Percentiles rank a stretch among this genome's conserved stretches.
Conservation (phyloP, 2,113 vertebrate genomes). For the Amphiprion percula region DNA sequence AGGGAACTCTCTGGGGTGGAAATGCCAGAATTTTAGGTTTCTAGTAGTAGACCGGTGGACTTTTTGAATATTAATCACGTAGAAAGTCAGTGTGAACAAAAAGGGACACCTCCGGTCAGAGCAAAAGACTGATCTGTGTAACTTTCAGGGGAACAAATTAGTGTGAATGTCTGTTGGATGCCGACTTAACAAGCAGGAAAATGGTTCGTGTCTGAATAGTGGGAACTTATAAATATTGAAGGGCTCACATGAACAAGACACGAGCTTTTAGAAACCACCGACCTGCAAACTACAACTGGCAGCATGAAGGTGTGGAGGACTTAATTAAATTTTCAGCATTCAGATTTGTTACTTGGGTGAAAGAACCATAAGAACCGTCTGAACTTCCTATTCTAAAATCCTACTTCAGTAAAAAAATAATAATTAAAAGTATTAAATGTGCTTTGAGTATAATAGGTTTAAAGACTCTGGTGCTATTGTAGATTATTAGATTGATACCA, state of each 20-base stretch:
- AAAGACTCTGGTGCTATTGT: too few species aligned
- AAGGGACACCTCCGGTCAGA: not conserved
- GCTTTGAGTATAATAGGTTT: too few species aligned
- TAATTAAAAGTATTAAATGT: too few species aligned
- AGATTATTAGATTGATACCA: too few species aligned
- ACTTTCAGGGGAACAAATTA: not conserved
- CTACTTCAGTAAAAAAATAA: too few species aligned
- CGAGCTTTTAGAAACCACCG: not conserved
- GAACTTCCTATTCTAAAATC: too few species aligned
- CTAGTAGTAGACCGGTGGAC: not conserved
- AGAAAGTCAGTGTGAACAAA: not conserved
- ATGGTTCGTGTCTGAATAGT: not conserved
- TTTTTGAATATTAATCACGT: conserved; percentile 11
- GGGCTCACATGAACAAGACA: not conserved
- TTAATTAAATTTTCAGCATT: not conserved
- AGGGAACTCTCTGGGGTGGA: not conserved
- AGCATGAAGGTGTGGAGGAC: not conserved
- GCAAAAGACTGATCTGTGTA: not conserved
- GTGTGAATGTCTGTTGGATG: not conserved
- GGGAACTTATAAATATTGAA: not conserved
- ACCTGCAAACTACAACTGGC: not conserved
- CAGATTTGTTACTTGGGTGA: not conserved
- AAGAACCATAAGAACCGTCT: not conserved
- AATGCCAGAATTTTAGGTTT: not conserved
- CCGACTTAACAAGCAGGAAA: not conserved